phyloP scores from a whole-genome alignment of 2,797 vertebrate genomes.

The Setipinna tenuifilis region DNA sequence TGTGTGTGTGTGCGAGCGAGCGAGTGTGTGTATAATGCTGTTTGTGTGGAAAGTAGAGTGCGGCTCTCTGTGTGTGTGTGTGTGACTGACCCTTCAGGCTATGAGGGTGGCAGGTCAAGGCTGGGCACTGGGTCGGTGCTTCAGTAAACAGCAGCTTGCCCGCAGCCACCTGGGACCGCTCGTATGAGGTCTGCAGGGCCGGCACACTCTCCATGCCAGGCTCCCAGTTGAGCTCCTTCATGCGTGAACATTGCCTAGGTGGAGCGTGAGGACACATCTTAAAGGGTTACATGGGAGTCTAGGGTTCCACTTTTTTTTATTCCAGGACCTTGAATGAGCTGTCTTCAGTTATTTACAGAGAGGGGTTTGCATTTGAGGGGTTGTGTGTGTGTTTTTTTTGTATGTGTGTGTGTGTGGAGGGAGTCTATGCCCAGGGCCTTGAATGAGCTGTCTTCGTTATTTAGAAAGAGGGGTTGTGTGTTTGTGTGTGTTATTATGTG shows the following conservation, averaged over 20 bases:
- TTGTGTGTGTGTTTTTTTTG: too few species aligned
- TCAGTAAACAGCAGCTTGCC: not conserved
- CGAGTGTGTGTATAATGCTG: not conserved
- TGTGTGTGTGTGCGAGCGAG: not conserved
- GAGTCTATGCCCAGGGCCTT: too few species aligned
- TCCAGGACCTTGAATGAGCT: not conserved
- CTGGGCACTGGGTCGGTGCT: conserved; percentile 1
- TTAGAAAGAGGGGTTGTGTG: too few species aligned
- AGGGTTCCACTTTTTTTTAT: not conserved
- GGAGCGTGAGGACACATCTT: not conserved
- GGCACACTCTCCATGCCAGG: not conserved
- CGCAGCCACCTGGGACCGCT: not conserved
- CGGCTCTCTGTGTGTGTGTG: too few species aligned
- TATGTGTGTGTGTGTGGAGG: too few species aligned
- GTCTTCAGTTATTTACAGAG: not conserved
- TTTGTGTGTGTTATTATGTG: too few species aligned
- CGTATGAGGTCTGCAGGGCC: not conserved
- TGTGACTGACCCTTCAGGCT: not conserved
- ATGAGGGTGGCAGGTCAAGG: not conserved
- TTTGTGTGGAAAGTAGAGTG: too few species aligned
- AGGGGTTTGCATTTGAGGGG: not conserved
- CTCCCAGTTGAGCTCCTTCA: not conserved
- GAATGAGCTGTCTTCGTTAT: too few species aligned
- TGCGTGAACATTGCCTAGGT: conserved; percentile 4
- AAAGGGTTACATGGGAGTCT: not conserved